phyloP scores from a whole-genome alignment of 2,888 invertebrate genomes.

The Dexiosoma caninum region DNA sequence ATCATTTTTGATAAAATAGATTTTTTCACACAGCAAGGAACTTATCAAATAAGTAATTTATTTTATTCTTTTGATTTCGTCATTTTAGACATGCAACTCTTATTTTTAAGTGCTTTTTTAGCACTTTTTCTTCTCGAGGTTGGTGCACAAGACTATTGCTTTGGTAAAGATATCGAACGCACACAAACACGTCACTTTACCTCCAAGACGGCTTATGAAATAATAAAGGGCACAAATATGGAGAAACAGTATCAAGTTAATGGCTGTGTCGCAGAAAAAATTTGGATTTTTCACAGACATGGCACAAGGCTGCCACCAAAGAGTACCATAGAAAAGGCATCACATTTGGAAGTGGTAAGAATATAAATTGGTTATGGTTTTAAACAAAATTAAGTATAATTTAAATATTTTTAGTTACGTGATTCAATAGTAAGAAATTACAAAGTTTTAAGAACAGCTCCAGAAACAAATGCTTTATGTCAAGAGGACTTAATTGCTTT shows the following conservation, averaged over 20 bases:
- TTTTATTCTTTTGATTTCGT: constrained; percentile 9
- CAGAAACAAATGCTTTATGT: constrained; percentile 82
- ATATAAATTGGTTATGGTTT: background rate
- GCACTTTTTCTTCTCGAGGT: constrained; percentile 63
- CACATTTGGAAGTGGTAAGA: constrained; percentile 80
- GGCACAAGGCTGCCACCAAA: constrained; percentile 84
- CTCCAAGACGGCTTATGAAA: constrained; percentile 87
- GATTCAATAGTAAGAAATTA: constrained; percentile 84
- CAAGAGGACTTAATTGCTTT: constrained; percentile 83
- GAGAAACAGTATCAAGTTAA: constrained; percentile 82
- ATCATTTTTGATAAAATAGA: constrained; percentile 2
- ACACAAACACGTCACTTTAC: constrained; percentile 80
- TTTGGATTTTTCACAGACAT: constrained; percentile 85
- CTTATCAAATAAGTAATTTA: constrained; percentile 25
- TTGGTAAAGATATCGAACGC: constrained; percentile 72
- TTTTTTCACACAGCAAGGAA: background rate
- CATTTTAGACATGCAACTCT: constrained; percentile 67
- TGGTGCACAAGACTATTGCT: constrained; percentile 73
- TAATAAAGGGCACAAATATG: constrained; percentile 81
- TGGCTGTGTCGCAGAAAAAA: constrained; percentile 84
- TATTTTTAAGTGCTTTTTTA: constrained; percentile 66
- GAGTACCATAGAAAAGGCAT: constrained; percentile 79
- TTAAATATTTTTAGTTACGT: constrained; percentile 72
- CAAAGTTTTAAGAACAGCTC: constrained; percentile 78
- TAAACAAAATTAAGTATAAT: background rate